Conservation (phyloP, 2,888 invertebrate species). For the Agrenia bidenticulata region DNA sequence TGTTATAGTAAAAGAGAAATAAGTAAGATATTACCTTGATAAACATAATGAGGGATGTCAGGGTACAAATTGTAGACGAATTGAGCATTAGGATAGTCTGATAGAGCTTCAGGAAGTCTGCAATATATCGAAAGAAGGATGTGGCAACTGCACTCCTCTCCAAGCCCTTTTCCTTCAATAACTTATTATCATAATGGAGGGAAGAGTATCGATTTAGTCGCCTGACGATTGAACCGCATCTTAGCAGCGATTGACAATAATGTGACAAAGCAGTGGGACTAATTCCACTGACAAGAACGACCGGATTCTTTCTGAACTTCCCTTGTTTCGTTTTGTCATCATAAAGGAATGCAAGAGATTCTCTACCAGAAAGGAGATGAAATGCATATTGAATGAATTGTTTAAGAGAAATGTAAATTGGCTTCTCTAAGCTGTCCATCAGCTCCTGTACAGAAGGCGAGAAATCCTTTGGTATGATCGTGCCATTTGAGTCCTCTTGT, state of each 20-base stretch:
- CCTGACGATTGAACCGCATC: slow-evolving; percentile 36
- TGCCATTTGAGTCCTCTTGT: background rate
- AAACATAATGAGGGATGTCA: slow-evolving; percentile 37
- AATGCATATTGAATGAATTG: slow-evolving; percentile 44
- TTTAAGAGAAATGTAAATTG: slow-evolving; percentile 25
- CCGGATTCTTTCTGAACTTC: slow-evolving; percentile 40
- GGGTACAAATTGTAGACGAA: slow-evolving; percentile 27
- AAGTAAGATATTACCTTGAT: slow-evolving; percentile 29
- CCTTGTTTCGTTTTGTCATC: background rate
- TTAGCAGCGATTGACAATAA: slow-evolving; percentile 31
- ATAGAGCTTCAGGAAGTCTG: slow-evolving; percentile 46
- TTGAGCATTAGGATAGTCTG: slow-evolving; percentile 48
- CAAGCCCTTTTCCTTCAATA: slow-evolving; percentile 18
- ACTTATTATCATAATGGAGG: slow-evolving; percentile 25
- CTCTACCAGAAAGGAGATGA: slow-evolving; percentile 47
- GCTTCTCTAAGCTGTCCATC: slow-evolving; percentile 14
- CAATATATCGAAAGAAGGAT: slow-evolving; percentile 40
- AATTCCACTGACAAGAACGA: slow-evolving; percentile 42
- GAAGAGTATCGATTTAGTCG: slow-evolving; percentile 23
- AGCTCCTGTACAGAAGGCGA: background rate
- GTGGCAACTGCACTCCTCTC: slow-evolving; percentile 29
- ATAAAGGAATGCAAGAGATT: slow-evolving; percentile 40
- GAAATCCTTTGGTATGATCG: background rate
- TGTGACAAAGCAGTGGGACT: slow-evolving; percentile 40
- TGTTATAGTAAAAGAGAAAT: slow-evolving; percentile 3